Conservation (phyloP, 2,888 invertebrate species). For the Noctua comes region DNA sequence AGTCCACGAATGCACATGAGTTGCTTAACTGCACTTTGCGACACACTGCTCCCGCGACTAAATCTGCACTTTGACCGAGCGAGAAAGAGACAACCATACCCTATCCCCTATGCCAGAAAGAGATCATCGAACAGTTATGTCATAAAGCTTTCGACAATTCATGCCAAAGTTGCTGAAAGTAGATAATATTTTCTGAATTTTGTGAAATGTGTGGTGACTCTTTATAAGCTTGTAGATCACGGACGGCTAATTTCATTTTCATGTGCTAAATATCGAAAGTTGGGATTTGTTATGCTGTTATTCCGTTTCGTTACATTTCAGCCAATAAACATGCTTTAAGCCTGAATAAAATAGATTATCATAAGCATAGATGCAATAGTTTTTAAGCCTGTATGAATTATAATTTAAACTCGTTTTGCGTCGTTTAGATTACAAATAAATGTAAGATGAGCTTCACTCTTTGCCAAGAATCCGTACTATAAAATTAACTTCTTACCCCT, state of each 20-base stretch:
- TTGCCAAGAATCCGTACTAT: neutral
- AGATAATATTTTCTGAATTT: conserved; percentile 58
- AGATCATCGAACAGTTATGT: conserved; percentile 29
- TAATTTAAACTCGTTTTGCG: neutral
- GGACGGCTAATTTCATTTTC: conserved; percentile 42
- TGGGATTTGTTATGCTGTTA: conserved; percentile 9
- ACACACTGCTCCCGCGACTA: conserved; percentile 53
- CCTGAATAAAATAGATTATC: neutral
- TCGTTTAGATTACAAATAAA: neutral
- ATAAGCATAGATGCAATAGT: neutral
- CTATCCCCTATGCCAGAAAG: neutral
- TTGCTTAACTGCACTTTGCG: conserved; percentile 57
- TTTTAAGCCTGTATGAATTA: neutral
- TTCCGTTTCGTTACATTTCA: conserved; percentile 5
- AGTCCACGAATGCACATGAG: conserved; percentile 66
- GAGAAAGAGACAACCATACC: conserved; percentile 33
- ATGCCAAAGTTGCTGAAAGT: conserved; percentile 51
- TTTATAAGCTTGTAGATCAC: conserved; percentile 43
- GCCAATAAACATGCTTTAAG: neutral
- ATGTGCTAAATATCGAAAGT: conserved; percentile 26
- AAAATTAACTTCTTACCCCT: neutral
- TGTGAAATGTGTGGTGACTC: conserved; percentile 41
- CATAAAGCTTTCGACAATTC: conserved; percentile 49
- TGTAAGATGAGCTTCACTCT: neutral
- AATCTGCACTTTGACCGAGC: conserved; percentile 52